Base-by-base conservation (phyloP, 2,888 invertebrate species). In the Dynastes maya region DNA sequence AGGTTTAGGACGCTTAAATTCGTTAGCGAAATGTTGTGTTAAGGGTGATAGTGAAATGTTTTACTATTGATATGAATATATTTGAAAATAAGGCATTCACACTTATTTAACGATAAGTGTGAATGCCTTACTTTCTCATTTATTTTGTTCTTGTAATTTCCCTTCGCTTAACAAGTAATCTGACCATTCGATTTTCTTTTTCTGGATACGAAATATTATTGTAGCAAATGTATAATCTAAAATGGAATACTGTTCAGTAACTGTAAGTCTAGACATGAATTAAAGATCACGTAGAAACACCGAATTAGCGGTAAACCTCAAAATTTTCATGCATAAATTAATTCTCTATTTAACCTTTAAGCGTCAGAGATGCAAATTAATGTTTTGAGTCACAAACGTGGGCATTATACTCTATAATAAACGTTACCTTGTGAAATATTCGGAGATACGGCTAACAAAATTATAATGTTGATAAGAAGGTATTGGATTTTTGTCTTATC, bases 291-390 rank as follows among this genome's bases (percentile, higher is more conserved):
- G 37, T 22, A 55, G 40, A 37, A 71, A 58, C 45, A 11, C 11
- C 55, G 45, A 74, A 74, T 74, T 74, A 27, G 71, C 37, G 71
- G 72, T 74, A 74, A 61, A 74, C 72, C 72, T 74, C 72, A 74
- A 74, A 74, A 61, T 74, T 74, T 61, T 40, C 45, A 61, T 63
- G 22, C 45, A 61, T 11, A 37, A 13, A 61, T 49, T 45, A 74
- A 74, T 61, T 61, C 11, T 27, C 61, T 22, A 22, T 11, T 40
- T 72, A 68, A 13, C 49, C 29, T 11, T 27, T 74, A 68, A 13
- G 29, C 29, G 49, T 68, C 51, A 29, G 51, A 68, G 27, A 27
- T 51, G 49, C n/a, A 22, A 16, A 37, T 37, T 37, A 37, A 27
- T 45, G 49, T 11, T 13, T 68, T 68, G 68, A 68, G 51, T 51